Conservation (phyloP, 2,113 vertebrate species). For the Heterotis niloticus region DNA sequence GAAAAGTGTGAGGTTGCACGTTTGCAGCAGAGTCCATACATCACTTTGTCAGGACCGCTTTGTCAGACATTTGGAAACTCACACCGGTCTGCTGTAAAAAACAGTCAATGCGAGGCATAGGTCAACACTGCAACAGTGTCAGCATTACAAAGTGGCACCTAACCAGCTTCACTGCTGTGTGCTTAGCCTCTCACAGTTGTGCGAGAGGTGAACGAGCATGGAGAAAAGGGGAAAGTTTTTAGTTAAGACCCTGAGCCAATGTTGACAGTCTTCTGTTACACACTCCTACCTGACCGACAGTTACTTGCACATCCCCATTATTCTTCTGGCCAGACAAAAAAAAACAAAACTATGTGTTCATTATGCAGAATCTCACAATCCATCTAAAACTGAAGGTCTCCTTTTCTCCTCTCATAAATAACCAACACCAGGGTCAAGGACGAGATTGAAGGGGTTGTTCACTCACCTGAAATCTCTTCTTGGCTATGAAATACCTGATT, state of each 20-base stretch:
- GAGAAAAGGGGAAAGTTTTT: not conserved
- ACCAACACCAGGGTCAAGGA: not conserved
- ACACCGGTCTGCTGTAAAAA: conserved; percentile 27
- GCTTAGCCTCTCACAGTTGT: not conserved
- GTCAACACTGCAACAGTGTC: not conserved
- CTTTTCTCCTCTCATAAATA: not conserved
- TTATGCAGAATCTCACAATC: not conserved
- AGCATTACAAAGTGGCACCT: not conserved
- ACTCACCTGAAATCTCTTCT: conserved; percentile 91
- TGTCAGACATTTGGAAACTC: conserved; percentile 34
- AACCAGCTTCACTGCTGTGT: not conserved
- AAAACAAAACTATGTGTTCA: not conserved
- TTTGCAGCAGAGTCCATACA: conserved; percentile 17
- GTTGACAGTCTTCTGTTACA: not conserved
- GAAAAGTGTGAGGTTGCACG: conserved; percentile 16
- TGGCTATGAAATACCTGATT: conserved; percentile 93
- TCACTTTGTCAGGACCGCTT: conserved; percentile 8
- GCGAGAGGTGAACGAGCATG: conserved; percentile 6
- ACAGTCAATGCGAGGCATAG: not conserved
- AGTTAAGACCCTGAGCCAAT: not conserved
- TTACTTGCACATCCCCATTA: too few relatives aligned
- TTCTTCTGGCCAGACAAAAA: not conserved
- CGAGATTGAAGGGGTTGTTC: conserved; percentile 16
- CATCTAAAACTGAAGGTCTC: not conserved
- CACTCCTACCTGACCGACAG: too few relatives aligned